These are phyloP conservation scores for Suncus etruscus DNA, from an alignment of 2,113 vertebrate genomes.

Conservation along the genomic window DNA sequence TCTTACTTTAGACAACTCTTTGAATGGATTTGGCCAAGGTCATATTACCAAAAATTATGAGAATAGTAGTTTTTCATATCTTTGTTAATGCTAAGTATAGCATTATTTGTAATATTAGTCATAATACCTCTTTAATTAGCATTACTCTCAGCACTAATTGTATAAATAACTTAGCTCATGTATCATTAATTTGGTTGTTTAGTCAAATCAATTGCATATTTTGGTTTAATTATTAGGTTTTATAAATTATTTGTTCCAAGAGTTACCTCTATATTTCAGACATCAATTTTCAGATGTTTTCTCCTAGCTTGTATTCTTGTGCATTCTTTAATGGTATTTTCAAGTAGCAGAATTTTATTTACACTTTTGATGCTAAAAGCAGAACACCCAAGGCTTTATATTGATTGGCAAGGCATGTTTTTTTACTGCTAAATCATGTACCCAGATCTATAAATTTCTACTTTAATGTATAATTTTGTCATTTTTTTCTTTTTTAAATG, in stretches of 20 bases:
- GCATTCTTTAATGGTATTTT: not conserved
- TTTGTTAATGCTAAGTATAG: not conserved
- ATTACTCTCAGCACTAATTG: not conserved
- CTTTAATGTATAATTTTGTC: not conserved
- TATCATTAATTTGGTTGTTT: not conserved
- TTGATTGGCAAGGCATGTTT: too few species aligned
- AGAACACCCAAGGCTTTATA: too few species aligned
- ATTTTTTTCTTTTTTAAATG: not conserved
- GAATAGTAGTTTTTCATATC: not conserved
- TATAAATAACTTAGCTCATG: not conserved
- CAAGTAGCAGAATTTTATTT: constrained; percentile 7
- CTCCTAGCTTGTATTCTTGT: not conserved
- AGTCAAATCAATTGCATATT: not conserved
- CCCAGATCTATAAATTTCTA: too few species aligned
- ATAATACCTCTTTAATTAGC: not conserved
- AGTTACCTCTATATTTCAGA: not conserved
- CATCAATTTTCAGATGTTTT: not conserved
- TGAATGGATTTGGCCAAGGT: too few species aligned
- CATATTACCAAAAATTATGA: not conserved
- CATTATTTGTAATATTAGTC: not conserved
- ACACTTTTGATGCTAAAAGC: too few species aligned
- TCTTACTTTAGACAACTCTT: too few species aligned
- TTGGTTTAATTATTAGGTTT: not conserved
- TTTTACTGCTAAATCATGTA: too few species aligned
- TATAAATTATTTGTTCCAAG: too few species aligned